These are phyloP conservation scores for Pseudomyrmex flavicornis DNA, from an alignment of 1,140 invertebrate genomes.

Conservation along the genomic window DNA sequence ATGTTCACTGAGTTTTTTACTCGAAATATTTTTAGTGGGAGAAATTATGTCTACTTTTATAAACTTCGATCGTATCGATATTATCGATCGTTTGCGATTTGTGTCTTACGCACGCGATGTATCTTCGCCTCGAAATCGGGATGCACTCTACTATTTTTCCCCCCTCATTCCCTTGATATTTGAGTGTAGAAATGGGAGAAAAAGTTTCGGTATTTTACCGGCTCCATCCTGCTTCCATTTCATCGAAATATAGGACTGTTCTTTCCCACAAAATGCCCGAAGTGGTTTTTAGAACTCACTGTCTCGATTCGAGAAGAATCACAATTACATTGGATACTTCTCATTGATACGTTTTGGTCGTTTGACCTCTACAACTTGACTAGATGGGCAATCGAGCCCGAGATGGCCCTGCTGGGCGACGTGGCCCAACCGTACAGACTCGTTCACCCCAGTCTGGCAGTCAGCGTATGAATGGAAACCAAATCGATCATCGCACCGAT, in stretches of 20 bases:
- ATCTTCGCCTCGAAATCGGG: constrained; percentile 64
- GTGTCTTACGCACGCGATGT: constrained; percentile 60
- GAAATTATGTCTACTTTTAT: constrained; percentile 64
- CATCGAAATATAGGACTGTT: constrained; percentile 67
- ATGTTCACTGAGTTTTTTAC: constrained; percentile 68
- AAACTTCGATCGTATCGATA: constrained; percentile 62
- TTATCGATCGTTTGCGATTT: constrained; percentile 50
- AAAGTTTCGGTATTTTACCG: constrained; percentile 62
- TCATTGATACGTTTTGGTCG: constrained; percentile 81
- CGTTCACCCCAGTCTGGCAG: constrained; percentile 84
- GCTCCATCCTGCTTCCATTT: constrained; percentile 68
- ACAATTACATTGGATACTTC: constrained; percentile 76
- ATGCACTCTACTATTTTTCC: constrained; percentile 52
- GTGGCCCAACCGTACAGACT: constrained; percentile 83
- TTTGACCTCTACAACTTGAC: constrained; percentile 80
- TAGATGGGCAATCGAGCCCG: constrained; percentile 85
- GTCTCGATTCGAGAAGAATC: constrained; percentile 76
- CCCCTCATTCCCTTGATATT: constrained; percentile 60
- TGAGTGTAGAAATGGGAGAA: constrained; percentile 53
- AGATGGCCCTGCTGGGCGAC: constrained; percentile 84
- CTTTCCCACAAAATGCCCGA: constrained; percentile 67
- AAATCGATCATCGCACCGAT: constrained; percentile 85
- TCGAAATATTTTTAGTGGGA: constrained; percentile 59
- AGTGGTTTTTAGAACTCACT: constrained; percentile 72
- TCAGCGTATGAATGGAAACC: constrained; percentile 85